These are phyloP conservation scores for Ctena decussata DNA, from an alignment of 2,888 invertebrate genomes.

Conservation along the genomic window DNA sequence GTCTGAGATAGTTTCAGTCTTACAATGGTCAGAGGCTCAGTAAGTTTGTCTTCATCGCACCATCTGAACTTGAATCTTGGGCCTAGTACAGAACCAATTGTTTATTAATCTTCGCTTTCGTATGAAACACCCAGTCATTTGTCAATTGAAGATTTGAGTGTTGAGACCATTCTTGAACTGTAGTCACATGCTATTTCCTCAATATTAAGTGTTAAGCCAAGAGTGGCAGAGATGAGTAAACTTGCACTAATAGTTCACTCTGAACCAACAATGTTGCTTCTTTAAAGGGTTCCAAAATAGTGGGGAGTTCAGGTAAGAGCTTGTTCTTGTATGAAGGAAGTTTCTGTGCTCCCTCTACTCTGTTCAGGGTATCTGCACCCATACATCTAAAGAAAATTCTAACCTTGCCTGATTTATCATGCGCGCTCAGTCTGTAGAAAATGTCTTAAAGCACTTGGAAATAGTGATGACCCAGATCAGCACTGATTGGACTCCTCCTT, in stretches of 20 bases:
- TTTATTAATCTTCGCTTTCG: conserved; percentile 18
- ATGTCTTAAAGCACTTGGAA: too few relatives aligned
- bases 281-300: conserved; percentile 29
- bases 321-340: conserved; percentile 32
- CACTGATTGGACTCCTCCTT: too few relatives aligned
- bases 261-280: conserved; percentile 30
- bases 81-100: conserved; percentile 28
- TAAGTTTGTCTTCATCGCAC: conserved; percentile 15
- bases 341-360: background rate
- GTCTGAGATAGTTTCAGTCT: background rate
- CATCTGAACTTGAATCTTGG: conserved; percentile 34
- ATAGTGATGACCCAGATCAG: too few relatives aligned
- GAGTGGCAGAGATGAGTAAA: conserved; percentile 27
- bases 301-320: conserved; percentile 27
- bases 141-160: conserved; percentile 33
- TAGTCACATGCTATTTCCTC: conserved; percentile 32
- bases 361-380: conserved; percentile 31
- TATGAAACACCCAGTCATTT: conserved; percentile 10
- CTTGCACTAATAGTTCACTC: conserved; percentile 28
- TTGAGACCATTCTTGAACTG: conserved; percentile 23
- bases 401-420: too few relatives aligned
- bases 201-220: conserved; percentile 30
- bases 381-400: too few relatives aligned
- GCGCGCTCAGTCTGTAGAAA: too few relatives aligned
- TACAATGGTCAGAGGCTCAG: background rate